Conservation (phyloP, 1,140 invertebrate species). For the Atta texana region DNA sequence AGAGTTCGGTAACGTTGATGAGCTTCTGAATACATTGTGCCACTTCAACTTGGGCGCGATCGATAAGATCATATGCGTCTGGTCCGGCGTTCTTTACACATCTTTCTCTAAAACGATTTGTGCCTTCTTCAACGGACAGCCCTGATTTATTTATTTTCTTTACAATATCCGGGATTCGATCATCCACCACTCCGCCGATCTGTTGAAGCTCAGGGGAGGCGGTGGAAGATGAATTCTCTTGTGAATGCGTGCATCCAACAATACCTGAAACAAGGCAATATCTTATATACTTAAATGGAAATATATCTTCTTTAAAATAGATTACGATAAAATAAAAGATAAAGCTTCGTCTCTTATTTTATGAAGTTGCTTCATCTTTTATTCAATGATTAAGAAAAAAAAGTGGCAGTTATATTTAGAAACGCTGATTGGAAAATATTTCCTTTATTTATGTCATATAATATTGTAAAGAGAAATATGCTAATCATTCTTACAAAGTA, state of each 20-base stretch:
- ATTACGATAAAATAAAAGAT: not conserved
- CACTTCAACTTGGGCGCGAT: conserved; percentile 79
- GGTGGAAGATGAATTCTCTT: conserved; percentile 53
- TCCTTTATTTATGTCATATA: not conserved
- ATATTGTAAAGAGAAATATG: not conserved
- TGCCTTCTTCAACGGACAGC: conserved; percentile 78
- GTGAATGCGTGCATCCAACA: conserved; percentile 30
- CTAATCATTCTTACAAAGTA: not conserved
- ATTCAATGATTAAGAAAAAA: not conserved
- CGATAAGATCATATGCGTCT: conserved; percentile 77
- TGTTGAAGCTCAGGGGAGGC: conserved; percentile 57
- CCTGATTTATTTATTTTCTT: conserved; percentile 73
- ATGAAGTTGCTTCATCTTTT: not conserved
- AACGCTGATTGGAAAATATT: not conserved
- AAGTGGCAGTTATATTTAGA: not conserved
- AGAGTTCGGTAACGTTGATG: conserved; percentile 86
- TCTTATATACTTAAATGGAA: not conserved
- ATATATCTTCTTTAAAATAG: not conserved
- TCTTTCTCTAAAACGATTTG: conserved; percentile 82
- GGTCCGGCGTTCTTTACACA: conserved; percentile 83
- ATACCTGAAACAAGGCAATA: conserved; percentile 56
- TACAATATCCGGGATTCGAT: conserved; percentile 54
- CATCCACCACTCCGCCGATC: conserved; percentile 62
- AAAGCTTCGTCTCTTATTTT: too few relatives aligned
- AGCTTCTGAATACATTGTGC: conserved; percentile 85